These are phyloP conservation scores for Heterotilapia buettikoferi DNA, from an alignment of 2,113 vertebrate species.

Conservation along the genomic window DNA sequence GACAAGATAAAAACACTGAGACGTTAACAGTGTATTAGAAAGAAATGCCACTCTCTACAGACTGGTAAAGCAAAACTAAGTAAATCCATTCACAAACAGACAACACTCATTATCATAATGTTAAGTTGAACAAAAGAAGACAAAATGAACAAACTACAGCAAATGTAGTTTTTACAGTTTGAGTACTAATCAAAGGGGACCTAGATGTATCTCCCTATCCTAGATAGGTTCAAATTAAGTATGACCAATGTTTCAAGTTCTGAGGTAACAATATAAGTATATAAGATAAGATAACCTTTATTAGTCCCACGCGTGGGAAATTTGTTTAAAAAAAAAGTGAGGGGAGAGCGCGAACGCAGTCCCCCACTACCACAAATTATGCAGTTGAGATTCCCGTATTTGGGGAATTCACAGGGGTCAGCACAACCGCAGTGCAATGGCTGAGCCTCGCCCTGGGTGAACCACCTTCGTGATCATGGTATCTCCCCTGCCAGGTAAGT, in stretches of 20 bases:
- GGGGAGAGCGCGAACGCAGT: accelerated
- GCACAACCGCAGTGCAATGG: not conserved
- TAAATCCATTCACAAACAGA: not conserved
- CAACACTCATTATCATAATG: not conserved
- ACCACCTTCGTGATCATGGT: not conserved
- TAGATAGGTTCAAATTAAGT: not conserved
- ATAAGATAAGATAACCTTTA: not conserved
- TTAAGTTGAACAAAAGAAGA: not conserved
- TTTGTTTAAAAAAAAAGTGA: not conserved
- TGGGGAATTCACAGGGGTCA: not conserved
- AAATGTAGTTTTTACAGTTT: not conserved
- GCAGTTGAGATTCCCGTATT: not conserved
- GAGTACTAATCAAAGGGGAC: not conserved
- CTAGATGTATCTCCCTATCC: not conserved
- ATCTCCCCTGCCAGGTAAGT: not conserved
- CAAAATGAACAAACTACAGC: not conserved
- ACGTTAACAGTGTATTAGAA: not conserved
- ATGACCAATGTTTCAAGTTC: not conserved
- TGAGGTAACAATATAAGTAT: not conserved
- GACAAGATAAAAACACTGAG: not conserved
- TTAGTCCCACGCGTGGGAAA: not conserved
- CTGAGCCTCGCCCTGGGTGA: not conserved
- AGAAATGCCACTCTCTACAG: not conserved
- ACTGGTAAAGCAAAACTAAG: not conserved
- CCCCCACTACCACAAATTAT: not conserved